These are phyloP conservation scores for Danio kyathit DNA, from an alignment of 2,797 vertebrate species.

Conservation along the genomic window DNA sequence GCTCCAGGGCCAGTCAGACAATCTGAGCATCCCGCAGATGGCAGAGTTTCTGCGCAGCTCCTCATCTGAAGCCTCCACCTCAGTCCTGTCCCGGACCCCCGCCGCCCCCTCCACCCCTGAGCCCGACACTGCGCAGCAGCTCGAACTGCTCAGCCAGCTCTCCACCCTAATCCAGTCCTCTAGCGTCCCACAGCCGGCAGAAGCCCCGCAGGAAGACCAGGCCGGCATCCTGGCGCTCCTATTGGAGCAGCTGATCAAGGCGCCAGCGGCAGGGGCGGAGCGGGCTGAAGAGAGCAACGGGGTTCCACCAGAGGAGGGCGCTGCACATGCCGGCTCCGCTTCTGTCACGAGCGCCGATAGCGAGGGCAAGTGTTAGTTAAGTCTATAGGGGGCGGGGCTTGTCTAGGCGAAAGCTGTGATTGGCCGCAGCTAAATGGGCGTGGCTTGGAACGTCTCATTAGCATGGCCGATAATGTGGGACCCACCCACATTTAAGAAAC, in stretches of 20 bases:
- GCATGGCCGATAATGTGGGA: conserved; percentile 33
- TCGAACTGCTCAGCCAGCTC: conserved; percentile 91
- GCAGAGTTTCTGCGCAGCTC: conserved; percentile 93
- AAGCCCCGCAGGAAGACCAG: conserved; percentile 88
- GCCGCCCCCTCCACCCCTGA: conserved; percentile 64
- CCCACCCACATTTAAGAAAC: conserved; percentile 36
- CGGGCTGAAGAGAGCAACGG: conserved; percentile 91
- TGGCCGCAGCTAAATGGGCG: conserved; percentile 24
- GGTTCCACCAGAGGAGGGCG: conserved; percentile 86
- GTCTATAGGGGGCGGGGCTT: conserved; percentile 73
- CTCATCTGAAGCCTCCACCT: conserved; percentile 65
- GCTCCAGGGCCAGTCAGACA: conserved; percentile 95
- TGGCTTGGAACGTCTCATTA: background rate
- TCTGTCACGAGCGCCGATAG: conserved; percentile 73
- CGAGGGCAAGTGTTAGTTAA: conserved; percentile 88
- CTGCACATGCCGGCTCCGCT: conserved; percentile 78
- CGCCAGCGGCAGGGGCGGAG: conserved; percentile 81
- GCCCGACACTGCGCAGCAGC: conserved; percentile 86
- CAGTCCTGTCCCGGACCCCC: conserved; percentile 34
- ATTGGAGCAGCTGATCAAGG: conserved; percentile 94
- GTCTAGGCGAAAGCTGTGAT: conserved; percentile 56
- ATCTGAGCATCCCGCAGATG: conserved; percentile 90
- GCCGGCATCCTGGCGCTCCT: conserved; percentile 92
- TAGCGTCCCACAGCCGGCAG: conserved; percentile 81
- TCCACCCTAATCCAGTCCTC: conserved; percentile 87